Base-by-base conservation (phyloP, 2,888 invertebrate species). In the Rapana venosa region DNA sequence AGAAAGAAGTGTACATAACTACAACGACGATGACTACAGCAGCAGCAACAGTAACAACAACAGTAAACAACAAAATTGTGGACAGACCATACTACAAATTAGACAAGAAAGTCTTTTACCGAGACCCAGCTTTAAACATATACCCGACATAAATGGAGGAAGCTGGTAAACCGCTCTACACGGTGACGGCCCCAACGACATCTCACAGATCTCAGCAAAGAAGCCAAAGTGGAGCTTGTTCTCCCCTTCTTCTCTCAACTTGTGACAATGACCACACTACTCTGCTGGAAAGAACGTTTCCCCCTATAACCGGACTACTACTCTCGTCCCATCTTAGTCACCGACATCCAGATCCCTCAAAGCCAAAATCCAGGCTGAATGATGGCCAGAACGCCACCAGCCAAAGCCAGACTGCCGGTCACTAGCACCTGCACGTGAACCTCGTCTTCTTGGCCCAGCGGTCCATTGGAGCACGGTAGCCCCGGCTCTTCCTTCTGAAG, bases 341-440 rank as follows among this genome's bases (percentile, higher is more conserved):
- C n/a, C n/a, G n/a, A n/a, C 26, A 77, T 11, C 77, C 26, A 77
- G 11, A 30, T 1, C 4, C 20, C 35, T 90, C 81, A 90, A 35
- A 90, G 88, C 87, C 90, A 90, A 56, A 92, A 87, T 15, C 92
- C 90, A 56, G 94, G 94, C 70, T 92, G 90, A 17, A 95, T 79
- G 13, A 94, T 96, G 95, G 94, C 94, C 66, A 98, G 96, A 22
- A 97, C 97, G 17, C 97, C 97, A 0, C 98, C 98, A 88, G 98
- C 97, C 90, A 98, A 96, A 96, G 98, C 98, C 89, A 98, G 96
- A 83, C 98, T 98, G 13, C 98, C 98, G 0, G 98, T 98, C 0
- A 98, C 97, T 77, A 98, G 96, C 36, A 98, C 96, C 92, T 97
- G 96, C 26, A 96, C 92, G 88, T 96, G 95, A 91, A 97, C 97